Conservation (phyloP, 1,140 invertebrate genomes). For the Hyles euphorbiae region DNA sequence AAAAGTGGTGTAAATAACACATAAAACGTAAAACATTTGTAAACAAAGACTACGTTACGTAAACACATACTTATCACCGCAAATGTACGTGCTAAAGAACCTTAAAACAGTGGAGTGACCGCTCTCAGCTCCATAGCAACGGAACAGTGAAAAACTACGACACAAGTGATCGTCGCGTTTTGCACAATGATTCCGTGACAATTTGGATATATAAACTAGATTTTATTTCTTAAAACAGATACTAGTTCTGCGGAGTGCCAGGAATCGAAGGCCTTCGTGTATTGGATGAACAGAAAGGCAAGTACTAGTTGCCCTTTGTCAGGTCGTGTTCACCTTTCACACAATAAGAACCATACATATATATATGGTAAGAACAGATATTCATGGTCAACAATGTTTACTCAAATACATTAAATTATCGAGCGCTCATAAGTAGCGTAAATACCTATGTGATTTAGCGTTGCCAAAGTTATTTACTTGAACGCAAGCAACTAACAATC, state of each 20-base stretch:
- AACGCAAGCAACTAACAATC: no score
- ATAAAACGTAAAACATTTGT: constrained; percentile 52
- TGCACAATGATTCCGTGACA: constrained; percentile 60
- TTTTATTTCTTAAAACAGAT: constrained; percentile 33
- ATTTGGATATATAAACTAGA: constrained; percentile 37
- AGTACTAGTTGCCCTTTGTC: constrained; percentile 62
- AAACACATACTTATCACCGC: constrained; percentile 37
- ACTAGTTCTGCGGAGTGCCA: constrained; percentile 53
- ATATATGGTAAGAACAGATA: constrained; percentile 8
- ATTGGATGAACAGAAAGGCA: constrained; percentile 74
- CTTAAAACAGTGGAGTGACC: constrained; percentile 40
- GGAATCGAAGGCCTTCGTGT: constrained; percentile 53
- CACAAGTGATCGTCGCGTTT: constrained; percentile 61
- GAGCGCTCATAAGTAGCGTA: constrained; percentile 3
- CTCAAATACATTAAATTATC: constrained; percentile 17
- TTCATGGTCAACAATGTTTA: constrained; percentile 43
- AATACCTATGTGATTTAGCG: constrained; percentile 1
- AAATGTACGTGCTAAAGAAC: constrained; percentile 23
- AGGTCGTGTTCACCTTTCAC: constrained; percentile 44
- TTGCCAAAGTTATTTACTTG: no score
- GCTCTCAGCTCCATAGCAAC: constrained; percentile 46
- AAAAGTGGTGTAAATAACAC: constrained; percentile 73
- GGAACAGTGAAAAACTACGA: constrained; percentile 60
- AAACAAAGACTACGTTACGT: constrained; percentile 49
- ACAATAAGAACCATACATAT: constrained; percentile 9